Percentiles rank a stretch among this genome's conserved stretches.
Evolutionary conservation across 2,113 vertebrate species (phyloP).

Genomic region (Poecilia latipinna): DNA sequence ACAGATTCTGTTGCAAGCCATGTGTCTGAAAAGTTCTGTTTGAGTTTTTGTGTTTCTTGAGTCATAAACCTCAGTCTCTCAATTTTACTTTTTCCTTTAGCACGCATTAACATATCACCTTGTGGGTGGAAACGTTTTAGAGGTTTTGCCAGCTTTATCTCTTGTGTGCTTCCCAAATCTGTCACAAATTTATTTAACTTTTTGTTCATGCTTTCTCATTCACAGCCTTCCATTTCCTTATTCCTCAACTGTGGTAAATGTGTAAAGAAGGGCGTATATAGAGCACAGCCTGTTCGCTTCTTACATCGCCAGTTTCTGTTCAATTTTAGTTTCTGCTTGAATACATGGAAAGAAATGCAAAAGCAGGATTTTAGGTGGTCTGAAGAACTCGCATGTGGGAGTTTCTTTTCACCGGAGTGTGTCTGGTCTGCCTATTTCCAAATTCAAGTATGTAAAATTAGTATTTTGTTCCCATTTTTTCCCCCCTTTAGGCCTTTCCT

Average conservation of each 20-base stretch:
- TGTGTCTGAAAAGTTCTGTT: no score
- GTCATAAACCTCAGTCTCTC: conserved; percentile 52
- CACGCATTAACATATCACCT: conserved; percentile 56
- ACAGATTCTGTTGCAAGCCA: conserved; percentile 18
- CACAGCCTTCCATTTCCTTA: conserved; percentile 5
- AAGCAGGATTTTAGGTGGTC: conserved; percentile 14
- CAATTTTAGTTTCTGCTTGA: conserved; percentile 35
- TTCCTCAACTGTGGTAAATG: conserved; percentile 2
- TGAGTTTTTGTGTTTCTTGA: background rate
- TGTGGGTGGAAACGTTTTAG: conserved; percentile 20
- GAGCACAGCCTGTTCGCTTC: conserved; percentile 7
- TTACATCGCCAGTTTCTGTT: conserved; percentile 11
- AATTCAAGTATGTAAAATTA: conserved; percentile 9
- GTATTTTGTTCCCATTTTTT: background rate
- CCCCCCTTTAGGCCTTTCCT: conserved; percentile 24
- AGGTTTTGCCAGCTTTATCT: no score
- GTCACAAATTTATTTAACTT: conserved; percentile 62
- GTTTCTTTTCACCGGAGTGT: conserved; percentile 38
- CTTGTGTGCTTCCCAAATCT: conserved; percentile 36
- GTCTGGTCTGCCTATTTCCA: conserved; percentile 24
- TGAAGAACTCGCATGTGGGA: conserved; percentile 31
- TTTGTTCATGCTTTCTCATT: conserved; percentile 24
- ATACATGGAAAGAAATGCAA: conserved; percentile 12
- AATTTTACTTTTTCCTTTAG: conserved; percentile 65
- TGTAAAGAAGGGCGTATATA: background rate